Evolutionary conservation across 1,140 invertebrate genomes (phyloP), one percentile per base, ranked within the genome.

Genomic region (Lineus longissimus): DNA sequence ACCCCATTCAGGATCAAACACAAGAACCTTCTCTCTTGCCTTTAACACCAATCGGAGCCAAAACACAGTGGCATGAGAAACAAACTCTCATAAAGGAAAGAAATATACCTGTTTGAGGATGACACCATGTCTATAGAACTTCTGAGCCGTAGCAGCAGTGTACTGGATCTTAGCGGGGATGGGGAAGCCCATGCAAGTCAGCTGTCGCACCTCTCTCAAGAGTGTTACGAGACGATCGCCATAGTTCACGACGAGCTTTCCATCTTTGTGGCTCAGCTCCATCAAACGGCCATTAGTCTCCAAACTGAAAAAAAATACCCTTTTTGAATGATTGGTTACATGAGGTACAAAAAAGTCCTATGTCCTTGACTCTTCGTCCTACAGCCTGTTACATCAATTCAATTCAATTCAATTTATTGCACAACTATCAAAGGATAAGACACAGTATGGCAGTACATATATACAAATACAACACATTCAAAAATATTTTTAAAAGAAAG

Each of bases 31-130:
- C n/a, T n/a, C n/a, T n/a, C n/a, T n/a, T n/a, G n/a, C n/a, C n/a
- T n/a, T n/a, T n/a, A n/a, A n/a, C n/a, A n/a, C n/a, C n/a, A n/a
- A n/a, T n/a, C n/a, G n/a, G n/a, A n/a, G n/a, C n/a, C n/a, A n/a
- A n/a, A n/a, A n/a, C n/a, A n/a, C n/a, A n/a, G 30, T 25, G 17
- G 25, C 7, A 25, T 6, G 33, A 54, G 45, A 29, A 60, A 54
- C 17, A 19, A 47, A 45, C 13, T 6, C 7, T 19, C 11, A 45
- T 9, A 7, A 9, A 6, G 9, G 9, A 68, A 41, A 56, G n/a
- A n/a, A n/a, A n/a, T n/a, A n/a, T n/a, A 89, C 90, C 83, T 93
- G 93, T 81, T 96, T 92, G 36, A 98, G 81, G 15, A 89, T 86
- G 57, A 92, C 87, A 0, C 94, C 95, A 74, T 90, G 87, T 43